Evolutionary conservation across 1,140 invertebrate genomes (phyloP).

Genomic region (Megathymus violae): DNA sequence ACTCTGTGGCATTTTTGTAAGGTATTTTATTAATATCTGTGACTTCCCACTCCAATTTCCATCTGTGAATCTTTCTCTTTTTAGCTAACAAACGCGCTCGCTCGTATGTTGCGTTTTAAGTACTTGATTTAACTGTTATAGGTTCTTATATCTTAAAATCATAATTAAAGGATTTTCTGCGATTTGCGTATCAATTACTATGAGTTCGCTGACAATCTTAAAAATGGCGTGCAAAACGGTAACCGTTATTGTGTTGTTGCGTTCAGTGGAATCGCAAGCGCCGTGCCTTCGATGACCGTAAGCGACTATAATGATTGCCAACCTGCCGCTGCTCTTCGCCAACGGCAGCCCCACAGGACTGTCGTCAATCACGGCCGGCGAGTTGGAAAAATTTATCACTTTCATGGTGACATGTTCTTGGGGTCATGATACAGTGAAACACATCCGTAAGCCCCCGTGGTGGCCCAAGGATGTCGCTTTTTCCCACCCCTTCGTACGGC

Average conservation of each 20-base stretch:
- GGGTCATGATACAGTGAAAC: constrained; percentile 85
- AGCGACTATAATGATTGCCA: constrained; percentile 84
- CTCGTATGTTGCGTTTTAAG: constrained; percentile 52
- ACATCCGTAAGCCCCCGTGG: constrained; percentile 86
- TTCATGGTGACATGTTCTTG: constrained; percentile 90
- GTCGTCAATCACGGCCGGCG: constrained; percentile 85
- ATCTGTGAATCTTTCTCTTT: constrained; percentile 75
- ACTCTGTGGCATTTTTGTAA: too few species aligned
- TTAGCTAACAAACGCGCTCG: constrained; percentile 69
- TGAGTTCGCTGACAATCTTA: constrained; percentile 39
- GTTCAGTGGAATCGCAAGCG: constrained; percentile 68
- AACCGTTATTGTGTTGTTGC: constrained; percentile 59
- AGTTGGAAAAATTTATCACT: constrained; percentile 88
- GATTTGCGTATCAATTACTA: constrained; percentile 38
- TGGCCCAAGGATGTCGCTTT: constrained; percentile 88
- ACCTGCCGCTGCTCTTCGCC: constrained; percentile 88
- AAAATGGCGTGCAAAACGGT: constrained; percentile 54
- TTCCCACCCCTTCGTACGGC: constrained; percentile 85
- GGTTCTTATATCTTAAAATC: constrained; percentile 29
- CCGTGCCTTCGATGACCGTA: constrained; percentile 73
- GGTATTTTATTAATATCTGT: neutral
- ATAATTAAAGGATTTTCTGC: constrained; percentile 1
- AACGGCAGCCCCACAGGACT: constrained; percentile 88
- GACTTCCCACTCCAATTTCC: constrained; percentile 37
- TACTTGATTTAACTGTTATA: constrained; percentile 49